Evolutionary conservation across 2,888 invertebrate species (phyloP), one percentile per base, ranked within the genome.

Genomic region (Noctua janthina): DNA sequence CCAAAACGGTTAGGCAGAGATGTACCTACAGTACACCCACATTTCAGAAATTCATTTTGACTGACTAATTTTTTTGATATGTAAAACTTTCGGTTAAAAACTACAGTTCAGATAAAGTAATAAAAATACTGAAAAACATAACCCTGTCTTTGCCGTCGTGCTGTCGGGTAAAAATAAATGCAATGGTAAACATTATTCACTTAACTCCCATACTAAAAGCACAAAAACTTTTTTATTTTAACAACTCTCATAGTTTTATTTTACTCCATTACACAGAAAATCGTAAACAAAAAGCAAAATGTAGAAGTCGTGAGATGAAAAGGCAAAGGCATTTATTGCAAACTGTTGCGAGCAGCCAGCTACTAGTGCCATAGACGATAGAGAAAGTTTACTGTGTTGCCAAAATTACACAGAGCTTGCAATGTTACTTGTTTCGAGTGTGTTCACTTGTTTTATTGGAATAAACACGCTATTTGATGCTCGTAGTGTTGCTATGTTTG

Each of bases 381-480:
- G 73, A 85, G 71, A 82, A 85, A 88, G 78, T 89, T 90, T 80
- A 82, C 64, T 64, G 76, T 81, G 72, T 78, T 82, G 78, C 76
- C 82, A 76, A 86, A 86, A 89, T 82, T 87, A 82, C 82, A 85
- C 66, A 66, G 77, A 81, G 78, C 70, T 77, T 79, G 84, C 87
- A 71, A 77, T 83, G 76, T 81, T 75, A 80, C 76, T 83, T 82
- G 85, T 88, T 86, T 78, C 43, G 69, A 83, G 81, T 85, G 77
- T 76, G 87, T 79, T 69, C n/a, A 81, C 74, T 87, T 74, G 86
- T 84, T 88, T 87, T 85, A 86, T 89, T 90, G 59, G 78, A 77
- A 78, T 85, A 64, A 70, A 79, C 70, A 71, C 43, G 66, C 70
- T 81, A 75, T 78, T 83, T 77, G 54, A 71, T 49, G 72, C n/a